These are phyloP conservation scores for Mycteria americana DNA, from an alignment of 2,797 vertebrate species.

Conservation along the genomic window DNA sequence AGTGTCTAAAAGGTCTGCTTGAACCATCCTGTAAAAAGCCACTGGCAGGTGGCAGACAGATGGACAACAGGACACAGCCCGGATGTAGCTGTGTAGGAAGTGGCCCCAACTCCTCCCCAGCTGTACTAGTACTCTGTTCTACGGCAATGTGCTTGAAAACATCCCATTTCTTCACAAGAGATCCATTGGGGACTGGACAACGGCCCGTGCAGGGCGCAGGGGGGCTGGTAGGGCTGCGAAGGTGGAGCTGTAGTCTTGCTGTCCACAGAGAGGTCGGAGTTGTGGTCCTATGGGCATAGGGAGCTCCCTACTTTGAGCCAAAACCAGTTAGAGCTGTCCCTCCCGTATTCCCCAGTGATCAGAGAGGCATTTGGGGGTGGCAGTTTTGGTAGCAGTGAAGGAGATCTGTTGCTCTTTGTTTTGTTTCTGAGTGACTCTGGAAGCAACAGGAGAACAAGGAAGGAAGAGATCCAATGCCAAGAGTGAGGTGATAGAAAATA, in stretches of 20 bases:
- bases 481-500: background rate
- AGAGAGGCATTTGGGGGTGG: background rate
- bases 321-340: background rate
- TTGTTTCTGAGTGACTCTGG: background rate
- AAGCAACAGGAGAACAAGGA: background rate
- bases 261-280: background rate
- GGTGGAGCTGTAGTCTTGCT: background rate
- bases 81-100: background rate
- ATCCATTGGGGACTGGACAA: background rate
- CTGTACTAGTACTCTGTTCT: background rate
- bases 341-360: background rate
- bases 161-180: background rate
- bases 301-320: background rate
- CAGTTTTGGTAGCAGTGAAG: background rate
- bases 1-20: background rate
- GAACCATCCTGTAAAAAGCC: background rate
- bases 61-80: background rate
- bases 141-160: rapidly evolving
- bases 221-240: background rate
- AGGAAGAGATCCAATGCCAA: background rate
- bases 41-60: background rate
- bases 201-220: rapidly evolving
- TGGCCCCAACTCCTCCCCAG: background rate
- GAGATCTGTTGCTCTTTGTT: background rate
- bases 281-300: background rate